phyloP scores from a whole-genome alignment of 2,113 vertebrate species.

The Ceyx cyanopectus region DNA sequence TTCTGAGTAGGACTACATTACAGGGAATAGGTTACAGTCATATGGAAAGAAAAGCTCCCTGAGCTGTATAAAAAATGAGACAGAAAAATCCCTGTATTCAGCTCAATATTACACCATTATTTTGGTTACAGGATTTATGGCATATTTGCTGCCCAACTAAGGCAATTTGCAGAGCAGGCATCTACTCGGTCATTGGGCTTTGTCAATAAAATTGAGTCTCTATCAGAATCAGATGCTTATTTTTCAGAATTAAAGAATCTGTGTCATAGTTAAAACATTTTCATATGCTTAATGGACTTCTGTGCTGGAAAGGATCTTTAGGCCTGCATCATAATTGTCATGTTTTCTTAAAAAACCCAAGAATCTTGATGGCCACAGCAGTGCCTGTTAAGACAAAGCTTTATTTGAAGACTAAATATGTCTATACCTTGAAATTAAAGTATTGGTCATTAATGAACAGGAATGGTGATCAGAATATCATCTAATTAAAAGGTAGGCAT shows the following conservation, averaged over 20 bases:
- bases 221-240: slow-evolving; percentile 4
- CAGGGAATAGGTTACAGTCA: neutral
- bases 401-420: neutral
- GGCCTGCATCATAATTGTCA: neutral
- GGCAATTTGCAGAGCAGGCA: neutral
- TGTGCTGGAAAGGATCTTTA: neutral
- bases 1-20: neutral
- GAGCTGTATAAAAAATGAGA: neutral
- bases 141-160: neutral
- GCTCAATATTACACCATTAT: neutral
- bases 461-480: slow-evolving; percentile 49
- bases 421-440: neutral
- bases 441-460: slow-evolving; percentile 57
- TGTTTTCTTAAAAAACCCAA: neutral
- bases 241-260: neutral
- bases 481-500: slow-evolving; percentile 59
- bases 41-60: neutral
- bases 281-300: neutral
- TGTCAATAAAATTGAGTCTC: neutral
- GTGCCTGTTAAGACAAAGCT: neutral
- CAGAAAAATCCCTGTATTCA: neutral
- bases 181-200: neutral
- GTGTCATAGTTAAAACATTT: neutral
- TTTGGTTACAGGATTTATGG: neutral
- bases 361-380: neutral